Evolutionary conservation across 2,797 vertebrate genomes (phyloP), one percentile per base, ranked within the genome.

Genomic region (Otolemur crassicaudatus): DNA sequence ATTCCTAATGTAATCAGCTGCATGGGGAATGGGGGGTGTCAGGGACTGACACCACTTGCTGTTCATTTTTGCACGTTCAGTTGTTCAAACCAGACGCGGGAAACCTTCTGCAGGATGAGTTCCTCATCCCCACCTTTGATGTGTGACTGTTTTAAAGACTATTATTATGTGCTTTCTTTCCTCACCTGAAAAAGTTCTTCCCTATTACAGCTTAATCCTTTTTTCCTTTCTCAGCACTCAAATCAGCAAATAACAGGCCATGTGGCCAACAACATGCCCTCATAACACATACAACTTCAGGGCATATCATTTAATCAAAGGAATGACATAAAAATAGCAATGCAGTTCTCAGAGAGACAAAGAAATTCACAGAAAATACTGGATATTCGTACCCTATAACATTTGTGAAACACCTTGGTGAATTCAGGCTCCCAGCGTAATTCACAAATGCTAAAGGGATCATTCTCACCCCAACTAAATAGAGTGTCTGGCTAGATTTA

Each of bases 351-450:
- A 61, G n/a, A 46, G 34, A 94, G 31, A 8, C 83, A 34, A 79
- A 63, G 83, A 80, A 94, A 91, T 53, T 61, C 81, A 87, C 87
- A 94, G 73, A 86, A 87, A 91, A 83, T 5, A 56, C 34, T 77
- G 25, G 12, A 31, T 19, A 19, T 73, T 88, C 80, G 29, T 1
- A 31, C 37, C 63, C 49, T 85, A 61, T 90, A 90, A 67, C 46
- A 70, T 79, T 53, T 76, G 27, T 67, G 70, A 96, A 83, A 77
- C 40, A 81, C 60, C 25, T 87, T 67, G 58, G 17, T 94, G 90
- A 90, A 81, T 91, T 63, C 88, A 80, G 43, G 58, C 43, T 81
- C 95, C 53, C 91, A 76, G 40, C 23, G 34, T 23, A 83, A 89
- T 72, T 91, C 43, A 70, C 56, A 89, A n/a, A 65, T 53, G 14